Evolutionary conservation across 1,140 invertebrate species (phyloP), one percentile per base, ranked within the genome.

Genomic region (Globodera rostochiensis): DNA sequence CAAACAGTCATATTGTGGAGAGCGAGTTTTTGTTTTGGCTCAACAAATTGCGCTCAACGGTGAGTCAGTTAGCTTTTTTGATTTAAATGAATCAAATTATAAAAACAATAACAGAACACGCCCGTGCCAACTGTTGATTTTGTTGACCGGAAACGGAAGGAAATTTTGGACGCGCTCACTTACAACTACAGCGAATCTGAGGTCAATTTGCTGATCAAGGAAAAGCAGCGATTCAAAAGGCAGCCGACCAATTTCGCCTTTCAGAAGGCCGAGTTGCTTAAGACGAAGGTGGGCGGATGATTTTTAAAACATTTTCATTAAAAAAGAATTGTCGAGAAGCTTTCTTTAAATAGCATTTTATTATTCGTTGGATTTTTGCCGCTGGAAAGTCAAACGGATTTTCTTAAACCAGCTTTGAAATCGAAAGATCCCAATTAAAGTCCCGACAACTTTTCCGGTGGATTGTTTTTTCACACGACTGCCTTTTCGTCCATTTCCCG

Each of bases 221-320:
- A 98, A 89, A 98, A 98, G 90, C 94, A 94, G 83, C 93, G 94
- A 82, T 98, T 98, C 90, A 94, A 95, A 83, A 93, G 94, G 66
- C 94, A 94, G 85, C 96, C 96, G 1, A 95, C 95, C 80, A 99
- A 99, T 91, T 98, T 96, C 91, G 97, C 97, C 0, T 95, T 98
- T 94, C 95, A 94, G 88, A 98, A 99, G 89, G 95, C 95, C 0
- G 93, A 95, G 84, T 91, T 98, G 0, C 94, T 98, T 93, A 97
- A 98, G 90, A 93, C 95, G 85, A 92, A 94, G 87, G 94, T 95
- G 13, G 49, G 86, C 82, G 69, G 64, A 19, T 47, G 50, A 25
- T 74, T 83, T 79, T 79, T 13, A 8, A 36, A 36, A 36, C 36
- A 3, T 36, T 36, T 36, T 36, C 36, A 79, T 13, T n/a, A n/a